phyloP scores from a whole-genome alignment of 2,888 invertebrate species.

The Trissolcus brochymenae region DNA sequence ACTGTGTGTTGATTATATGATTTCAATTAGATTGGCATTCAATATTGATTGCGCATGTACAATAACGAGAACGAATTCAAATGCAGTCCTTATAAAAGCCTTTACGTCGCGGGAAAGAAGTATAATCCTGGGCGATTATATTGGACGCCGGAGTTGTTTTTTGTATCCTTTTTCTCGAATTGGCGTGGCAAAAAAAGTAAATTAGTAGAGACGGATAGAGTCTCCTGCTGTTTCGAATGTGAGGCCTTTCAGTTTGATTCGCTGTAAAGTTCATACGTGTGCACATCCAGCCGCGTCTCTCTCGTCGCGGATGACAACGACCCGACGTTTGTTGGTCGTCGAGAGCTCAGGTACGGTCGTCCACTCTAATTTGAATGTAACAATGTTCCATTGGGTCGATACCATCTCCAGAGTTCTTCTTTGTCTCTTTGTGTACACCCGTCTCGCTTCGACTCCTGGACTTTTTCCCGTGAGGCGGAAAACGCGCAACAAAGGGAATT shows the following conservation, averaged over 20 bases:
- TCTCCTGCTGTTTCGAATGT: conserved; percentile 75
- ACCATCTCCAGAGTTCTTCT: conserved; percentile 68
- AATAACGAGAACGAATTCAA: conserved; percentile 5
- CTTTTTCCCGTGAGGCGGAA: conserved; percentile 56
- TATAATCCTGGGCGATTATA: neutral
- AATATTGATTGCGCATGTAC: neutral
- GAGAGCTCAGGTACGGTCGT: conserved; percentile 69
- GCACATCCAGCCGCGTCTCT: conserved; percentile 40
- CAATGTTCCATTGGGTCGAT: conserved; percentile 76
- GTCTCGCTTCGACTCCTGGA: conserved; percentile 50
- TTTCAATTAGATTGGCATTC: too few relatives aligned
- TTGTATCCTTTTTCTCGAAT: conserved; percentile 24
- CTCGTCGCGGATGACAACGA: conserved; percentile 64
- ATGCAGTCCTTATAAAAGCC: conserved; percentile 13
- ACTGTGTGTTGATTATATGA: too few relatives aligned
- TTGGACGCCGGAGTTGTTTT: conserved; percentile 17
- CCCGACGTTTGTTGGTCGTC: conserved; percentile 62
- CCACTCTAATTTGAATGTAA: conserved; percentile 77
- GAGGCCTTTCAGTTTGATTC: conserved; percentile 59
- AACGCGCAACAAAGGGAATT: conserved; percentile 61
- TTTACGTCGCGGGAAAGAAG: neutral
- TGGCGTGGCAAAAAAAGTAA: conserved; percentile 37
- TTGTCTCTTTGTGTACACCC: conserved; percentile 41
- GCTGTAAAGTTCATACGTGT: conserved; percentile 49
- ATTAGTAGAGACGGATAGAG: conserved; percentile 54